phyloP scores from a whole-genome alignment of 2,888 invertebrate genomes.

The Molorchus minor region DNA sequence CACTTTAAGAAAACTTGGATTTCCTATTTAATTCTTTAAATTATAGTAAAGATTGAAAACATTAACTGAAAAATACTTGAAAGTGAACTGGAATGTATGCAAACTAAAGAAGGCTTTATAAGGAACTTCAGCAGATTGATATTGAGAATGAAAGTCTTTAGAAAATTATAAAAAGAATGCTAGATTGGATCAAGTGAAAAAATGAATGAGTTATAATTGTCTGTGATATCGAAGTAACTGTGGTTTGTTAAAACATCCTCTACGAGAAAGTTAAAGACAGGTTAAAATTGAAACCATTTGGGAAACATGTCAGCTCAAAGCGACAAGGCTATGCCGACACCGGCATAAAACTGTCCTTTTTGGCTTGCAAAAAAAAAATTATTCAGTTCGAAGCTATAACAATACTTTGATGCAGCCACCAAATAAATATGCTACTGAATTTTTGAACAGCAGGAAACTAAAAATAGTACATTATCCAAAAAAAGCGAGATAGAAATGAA shows the following conservation, averaged over 20 bases:
- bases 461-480: constrained; percentile 5
- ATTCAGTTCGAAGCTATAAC: constrained; percentile 30
- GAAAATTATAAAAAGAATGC: neutral
- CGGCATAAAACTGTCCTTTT: neutral
- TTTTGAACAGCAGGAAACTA: constrained; percentile 21
- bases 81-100: constrained; percentile 18
- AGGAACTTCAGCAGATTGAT: constrained; percentile 20
- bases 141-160: constrained; percentile 17
- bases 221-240: neutral
- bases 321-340: neutral
- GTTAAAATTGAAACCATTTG: neutral
- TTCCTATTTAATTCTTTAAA: no score
- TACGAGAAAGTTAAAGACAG: neutral
- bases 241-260: neutral
- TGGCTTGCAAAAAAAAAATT: constrained; percentile 9
- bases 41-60: neutral
- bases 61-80: constrained; percentile 10
- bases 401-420: constrained; percentile 23
- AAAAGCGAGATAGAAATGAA: no score
- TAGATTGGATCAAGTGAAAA: constrained; percentile 5
- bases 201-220: constrained; percentile 12
- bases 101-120: constrained; percentile 21
- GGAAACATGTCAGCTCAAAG: neutral
- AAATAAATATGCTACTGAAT: constrained; percentile 19
- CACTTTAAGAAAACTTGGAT: no score